Conservation (phyloP, 1,140 invertebrate genomes). For the Drosophila nasuta region DNA sequence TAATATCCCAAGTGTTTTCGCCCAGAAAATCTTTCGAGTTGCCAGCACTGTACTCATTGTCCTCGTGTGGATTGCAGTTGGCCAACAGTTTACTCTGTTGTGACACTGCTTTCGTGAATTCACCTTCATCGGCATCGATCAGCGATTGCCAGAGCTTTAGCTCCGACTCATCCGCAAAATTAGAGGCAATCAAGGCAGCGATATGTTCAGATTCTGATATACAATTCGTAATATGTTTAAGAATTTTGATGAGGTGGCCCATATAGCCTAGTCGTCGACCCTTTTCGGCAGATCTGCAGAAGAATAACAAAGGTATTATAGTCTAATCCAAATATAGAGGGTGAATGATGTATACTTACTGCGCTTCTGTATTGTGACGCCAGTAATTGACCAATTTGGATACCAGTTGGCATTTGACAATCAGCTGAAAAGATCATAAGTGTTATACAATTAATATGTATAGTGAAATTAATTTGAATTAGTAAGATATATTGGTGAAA, state of each 20-base stretch:
- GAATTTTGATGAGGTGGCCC: conserved; percentile 91
- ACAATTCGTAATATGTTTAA: conserved; percentile 74
- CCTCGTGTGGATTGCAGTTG: conserved; percentile 78
- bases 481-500: no score
- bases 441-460: background rate
- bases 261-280: conserved; percentile 89
- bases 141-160: conserved; percentile 71
- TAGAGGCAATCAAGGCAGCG: conserved; percentile 76
- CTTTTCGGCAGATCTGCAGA: conserved; percentile 70
- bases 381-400: conserved; percentile 89
- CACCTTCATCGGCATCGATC: conserved; percentile 72
- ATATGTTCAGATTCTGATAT: conserved; percentile 83
- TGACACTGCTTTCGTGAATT: conserved; percentile 68
- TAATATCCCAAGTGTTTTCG: conserved; percentile 61
- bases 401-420: conserved; percentile 88
- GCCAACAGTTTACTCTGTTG: conserved; percentile 75
- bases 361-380: conserved; percentile 87
- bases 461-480: no score
- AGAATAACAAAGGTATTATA: background rate
- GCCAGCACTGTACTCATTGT: conserved; percentile 59
- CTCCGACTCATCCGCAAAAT: conserved; percentile 65
- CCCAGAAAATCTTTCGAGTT: conserved; percentile 63
- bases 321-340: conserved; percentile 50
- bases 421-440: conserved; percentile 86
- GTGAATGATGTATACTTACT: conserved; percentile 83